These are phyloP conservation scores for Hapalemur alaotrensis DNA, from an alignment of 2,797 vertebrate genomes.

Conservation along the genomic window DNA sequence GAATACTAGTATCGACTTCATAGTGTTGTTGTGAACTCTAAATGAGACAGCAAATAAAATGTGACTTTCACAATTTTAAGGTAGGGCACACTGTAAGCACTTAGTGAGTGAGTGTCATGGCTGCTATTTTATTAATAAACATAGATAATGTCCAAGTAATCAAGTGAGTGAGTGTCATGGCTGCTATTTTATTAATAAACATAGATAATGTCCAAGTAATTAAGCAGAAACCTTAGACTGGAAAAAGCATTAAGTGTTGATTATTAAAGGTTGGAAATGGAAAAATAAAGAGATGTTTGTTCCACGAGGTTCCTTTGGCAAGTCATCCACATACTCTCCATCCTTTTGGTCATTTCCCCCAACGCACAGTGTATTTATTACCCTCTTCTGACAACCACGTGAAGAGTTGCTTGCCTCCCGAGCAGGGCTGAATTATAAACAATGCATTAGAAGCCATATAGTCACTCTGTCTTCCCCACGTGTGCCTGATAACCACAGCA, in stretches of 20 bases:
- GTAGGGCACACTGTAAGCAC: neutral
- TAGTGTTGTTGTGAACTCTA: neutral
- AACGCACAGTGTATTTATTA: constrained; percentile 75
- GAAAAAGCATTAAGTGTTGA: constrained; percentile 50
- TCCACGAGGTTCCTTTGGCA: constrained; percentile 36
- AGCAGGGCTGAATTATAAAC: constrained; percentile 69
- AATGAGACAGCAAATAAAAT: neutral
- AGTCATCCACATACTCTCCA: constrained; percentile 57
- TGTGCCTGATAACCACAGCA: constrained; percentile 75
- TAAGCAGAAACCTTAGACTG: constrained; percentile 58
- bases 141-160: constrained; percentile 52
- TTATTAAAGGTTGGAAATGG: constrained; percentile 56
- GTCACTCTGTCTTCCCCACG: constrained; percentile 71
- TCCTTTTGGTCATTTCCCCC: constrained; percentile 63
- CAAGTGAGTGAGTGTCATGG: neutral
- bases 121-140: constrained; percentile 49
- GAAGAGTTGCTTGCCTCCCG: constrained; percentile 76
- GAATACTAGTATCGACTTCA: too few relatives aligned
- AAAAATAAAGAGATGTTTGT: neutral
- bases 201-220: constrained; percentile 61
- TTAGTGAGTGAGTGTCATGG: neutral
- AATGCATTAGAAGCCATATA: constrained; percentile 71
- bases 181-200: constrained; percentile 49
- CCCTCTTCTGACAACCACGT: constrained; percentile 65
- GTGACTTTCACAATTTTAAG: neutral